Conservation (phyloP, 2,888 invertebrate genomes). For the Lasioglossum marginatum region DNA sequence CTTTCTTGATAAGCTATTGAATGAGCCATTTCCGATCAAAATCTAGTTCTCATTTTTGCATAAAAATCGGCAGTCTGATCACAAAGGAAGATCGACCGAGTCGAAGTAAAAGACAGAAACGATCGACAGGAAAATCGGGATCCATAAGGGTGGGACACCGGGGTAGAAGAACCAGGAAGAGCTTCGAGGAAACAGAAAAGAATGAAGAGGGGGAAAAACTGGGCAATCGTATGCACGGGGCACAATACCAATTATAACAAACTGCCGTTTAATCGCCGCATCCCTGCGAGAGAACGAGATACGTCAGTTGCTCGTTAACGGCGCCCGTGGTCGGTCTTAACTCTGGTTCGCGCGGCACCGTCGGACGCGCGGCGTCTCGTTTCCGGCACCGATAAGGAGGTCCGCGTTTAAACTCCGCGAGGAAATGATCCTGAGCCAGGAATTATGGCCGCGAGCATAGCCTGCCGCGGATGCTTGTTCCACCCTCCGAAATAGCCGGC, state of each 20-base stretch:
- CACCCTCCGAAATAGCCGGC: constrained; percentile 12
- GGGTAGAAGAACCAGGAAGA: neutral
- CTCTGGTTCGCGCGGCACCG: constrained; percentile 7
- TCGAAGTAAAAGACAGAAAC: neutral
- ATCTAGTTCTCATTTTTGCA: neutral
- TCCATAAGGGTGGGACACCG: constrained; percentile 10
- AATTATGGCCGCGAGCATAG: constrained; percentile 27
- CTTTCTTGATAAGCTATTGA: too few relatives aligned
- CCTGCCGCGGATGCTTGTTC: neutral
- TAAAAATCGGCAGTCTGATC: neutral
- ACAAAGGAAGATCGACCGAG: too few relatives aligned
- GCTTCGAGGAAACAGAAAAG: neutral
- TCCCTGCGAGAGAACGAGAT: constrained; percentile 43
- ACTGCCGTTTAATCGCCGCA: constrained; percentile 77
- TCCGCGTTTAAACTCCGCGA: constrained; percentile 33
- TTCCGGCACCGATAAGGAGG: constrained; percentile 52
- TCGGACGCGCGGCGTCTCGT: constrained; percentile 22
- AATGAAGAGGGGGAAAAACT: neutral
- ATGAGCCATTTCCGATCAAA: too few relatives aligned
- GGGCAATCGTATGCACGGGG: neutral
- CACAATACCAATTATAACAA: constrained; percentile 76
- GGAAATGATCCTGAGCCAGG: constrained; percentile 33
- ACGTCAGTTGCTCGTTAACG: constrained; percentile 52
- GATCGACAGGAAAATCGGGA: neutral
- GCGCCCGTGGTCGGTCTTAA: constrained; percentile 22